phyloP scores from a whole-genome alignment of 2,113 vertebrate species.

The Saccopteryx leptura region DNA sequence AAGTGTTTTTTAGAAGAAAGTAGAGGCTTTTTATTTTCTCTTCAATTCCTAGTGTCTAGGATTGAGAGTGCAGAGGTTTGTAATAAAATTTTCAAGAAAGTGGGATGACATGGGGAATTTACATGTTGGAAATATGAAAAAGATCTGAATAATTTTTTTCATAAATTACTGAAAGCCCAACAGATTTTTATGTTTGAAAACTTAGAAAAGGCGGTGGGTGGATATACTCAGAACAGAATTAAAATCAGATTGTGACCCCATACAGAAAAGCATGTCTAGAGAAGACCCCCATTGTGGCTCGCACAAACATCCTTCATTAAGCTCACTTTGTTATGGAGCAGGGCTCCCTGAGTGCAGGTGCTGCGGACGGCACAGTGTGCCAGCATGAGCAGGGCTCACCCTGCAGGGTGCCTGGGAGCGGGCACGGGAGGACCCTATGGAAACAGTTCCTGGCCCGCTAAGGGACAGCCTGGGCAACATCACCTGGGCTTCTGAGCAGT shows the following conservation, averaged over 20 bases:
- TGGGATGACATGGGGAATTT: background rate
- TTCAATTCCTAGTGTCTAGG: background rate
- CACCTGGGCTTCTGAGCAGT: background rate
- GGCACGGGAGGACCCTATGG: background rate
- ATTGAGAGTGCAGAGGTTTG: background rate
- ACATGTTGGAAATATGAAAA: slow-evolving; percentile 6
- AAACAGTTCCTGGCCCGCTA: background rate
- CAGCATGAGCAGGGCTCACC: background rate
- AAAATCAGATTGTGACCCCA: background rate
- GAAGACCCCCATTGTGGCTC: background rate
- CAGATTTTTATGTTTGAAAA: background rate
- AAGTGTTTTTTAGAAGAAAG: slow-evolving; percentile 53
- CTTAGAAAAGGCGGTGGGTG: background rate
- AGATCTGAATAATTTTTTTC: background rate
- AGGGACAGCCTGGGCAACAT: background rate
- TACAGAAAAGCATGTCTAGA: background rate
- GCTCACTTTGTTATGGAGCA: background rate
- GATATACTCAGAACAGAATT: background rate
- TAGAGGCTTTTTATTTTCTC: background rate
- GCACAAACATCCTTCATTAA: background rate
- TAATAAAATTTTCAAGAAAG: slow-evolving; percentile 29
- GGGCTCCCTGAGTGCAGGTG: background rate
- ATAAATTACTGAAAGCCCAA: background rate
- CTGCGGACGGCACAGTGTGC: background rate
- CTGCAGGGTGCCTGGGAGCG: background rate